Evolutionary conservation across 2,888 invertebrate genomes (phyloP).

Genomic region (Copidosoma aretas): DNA sequence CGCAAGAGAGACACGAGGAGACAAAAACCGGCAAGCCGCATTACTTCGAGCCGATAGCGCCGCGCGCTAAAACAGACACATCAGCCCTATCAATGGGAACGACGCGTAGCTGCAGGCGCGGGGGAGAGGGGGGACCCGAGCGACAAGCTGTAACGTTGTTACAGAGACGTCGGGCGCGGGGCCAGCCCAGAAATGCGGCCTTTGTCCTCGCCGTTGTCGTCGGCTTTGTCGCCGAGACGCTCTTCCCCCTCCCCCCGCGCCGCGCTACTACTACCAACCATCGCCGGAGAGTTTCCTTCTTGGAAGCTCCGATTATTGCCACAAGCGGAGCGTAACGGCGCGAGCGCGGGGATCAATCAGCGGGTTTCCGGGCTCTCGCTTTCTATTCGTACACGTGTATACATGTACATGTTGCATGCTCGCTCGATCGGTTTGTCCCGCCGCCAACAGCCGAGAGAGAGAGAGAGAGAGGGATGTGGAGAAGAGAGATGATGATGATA

Average conservation of each 20-base stretch:
- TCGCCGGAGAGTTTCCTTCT: conserved; percentile 47
- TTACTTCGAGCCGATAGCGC: too few species aligned
- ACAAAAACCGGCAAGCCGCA: too few species aligned
- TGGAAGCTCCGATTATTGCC: conserved; percentile 49
- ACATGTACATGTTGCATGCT: conserved; percentile 16
- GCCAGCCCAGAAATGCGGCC: not conserved
- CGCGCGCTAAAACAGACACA: too few species aligned
- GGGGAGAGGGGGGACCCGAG: too few species aligned
- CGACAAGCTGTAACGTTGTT: not conserved
- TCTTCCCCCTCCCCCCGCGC: not conserved
- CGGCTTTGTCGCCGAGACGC: not conserved
- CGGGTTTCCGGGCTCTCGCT: conserved; percentile 42
- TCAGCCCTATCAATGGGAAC: too few species aligned
- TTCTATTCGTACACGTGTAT: too few species aligned
- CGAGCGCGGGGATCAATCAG: conserved; percentile 44
- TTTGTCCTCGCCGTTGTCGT: not conserved
- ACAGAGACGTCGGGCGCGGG: not conserved
- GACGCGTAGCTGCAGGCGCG: too few species aligned
- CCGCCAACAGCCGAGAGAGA: not conserved
- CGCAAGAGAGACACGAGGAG: too few species aligned
- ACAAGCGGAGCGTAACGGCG: conserved; percentile 49
- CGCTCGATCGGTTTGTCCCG: not conserved
- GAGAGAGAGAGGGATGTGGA: not conserved
- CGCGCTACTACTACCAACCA: not conserved
- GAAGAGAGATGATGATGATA: not conserved